Evolutionary conservation across 2,113 vertebrate genomes (phyloP).

Genomic region (Eurystomus gularis): DNA sequence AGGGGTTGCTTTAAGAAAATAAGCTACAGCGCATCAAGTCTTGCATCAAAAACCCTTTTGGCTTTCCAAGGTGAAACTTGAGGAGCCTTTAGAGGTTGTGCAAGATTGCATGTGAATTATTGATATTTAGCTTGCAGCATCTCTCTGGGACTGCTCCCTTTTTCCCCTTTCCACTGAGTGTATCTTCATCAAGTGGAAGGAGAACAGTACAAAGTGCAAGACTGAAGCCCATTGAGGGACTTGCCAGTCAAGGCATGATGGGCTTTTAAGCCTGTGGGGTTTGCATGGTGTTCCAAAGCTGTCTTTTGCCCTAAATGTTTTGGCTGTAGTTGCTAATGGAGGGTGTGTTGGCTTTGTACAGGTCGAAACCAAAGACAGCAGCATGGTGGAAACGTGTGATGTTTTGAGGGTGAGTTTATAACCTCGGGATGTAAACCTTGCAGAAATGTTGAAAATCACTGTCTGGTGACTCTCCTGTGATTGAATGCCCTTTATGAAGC

Average conservation of each 20-base stretch:
- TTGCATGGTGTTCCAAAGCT: background rate
- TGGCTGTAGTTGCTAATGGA: background rate
- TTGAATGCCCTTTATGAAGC: background rate
- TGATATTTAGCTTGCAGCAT: background rate
- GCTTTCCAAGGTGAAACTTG: background rate
- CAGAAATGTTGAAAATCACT: background rate
- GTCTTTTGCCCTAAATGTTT: background rate
- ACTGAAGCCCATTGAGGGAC: too few relatives aligned
- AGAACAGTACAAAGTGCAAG: background rate
- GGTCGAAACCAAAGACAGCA: background rate
- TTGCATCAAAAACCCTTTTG: background rate
- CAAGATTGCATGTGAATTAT: background rate
- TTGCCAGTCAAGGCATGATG: too few relatives aligned
- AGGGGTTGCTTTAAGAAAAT: background rate
- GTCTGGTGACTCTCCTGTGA: background rate
- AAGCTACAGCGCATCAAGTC: background rate
- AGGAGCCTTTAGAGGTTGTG: background rate
- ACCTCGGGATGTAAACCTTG: background rate
- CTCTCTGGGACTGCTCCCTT: background rate
- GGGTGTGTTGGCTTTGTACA: background rate
- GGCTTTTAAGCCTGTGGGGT: background rate
- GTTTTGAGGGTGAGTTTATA: background rate
- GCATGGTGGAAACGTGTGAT: fast-evolving
- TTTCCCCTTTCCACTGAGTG: background rate
- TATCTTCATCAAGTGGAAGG: fast-evolving